Evolutionary conservation across 2,888 invertebrate species (phyloP).

Genomic region (Caenorhabditis wallacei): DNA sequence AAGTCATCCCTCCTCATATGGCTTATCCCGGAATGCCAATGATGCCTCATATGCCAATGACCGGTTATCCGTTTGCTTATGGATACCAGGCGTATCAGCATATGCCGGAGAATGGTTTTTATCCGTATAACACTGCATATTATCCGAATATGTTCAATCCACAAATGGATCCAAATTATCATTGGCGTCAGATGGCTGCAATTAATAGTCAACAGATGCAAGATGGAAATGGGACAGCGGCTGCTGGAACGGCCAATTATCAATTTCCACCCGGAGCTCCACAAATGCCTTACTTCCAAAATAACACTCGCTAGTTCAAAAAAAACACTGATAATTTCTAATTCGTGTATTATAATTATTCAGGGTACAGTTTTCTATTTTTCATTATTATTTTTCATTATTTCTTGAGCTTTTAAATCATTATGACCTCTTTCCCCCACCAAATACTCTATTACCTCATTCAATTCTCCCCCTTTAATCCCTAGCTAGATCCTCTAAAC

Average conservation of each 20-base stretch:
- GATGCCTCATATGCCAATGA: slow-evolving; percentile 24
- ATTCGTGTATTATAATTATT: not conserved
- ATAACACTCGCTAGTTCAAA: slow-evolving; percentile 13
- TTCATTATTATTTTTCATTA: too few relatives aligned
- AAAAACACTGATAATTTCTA: not conserved
- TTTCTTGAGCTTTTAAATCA: not conserved
- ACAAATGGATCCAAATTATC: slow-evolving; percentile 17
- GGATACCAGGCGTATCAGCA: not conserved
- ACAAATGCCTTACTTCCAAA: slow-evolving; percentile 8
- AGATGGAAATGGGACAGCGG: slow-evolving; percentile 3
- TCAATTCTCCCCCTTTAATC: not conserved
- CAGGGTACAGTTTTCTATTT: not conserved
- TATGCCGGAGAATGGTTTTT: slow-evolving; percentile 9
- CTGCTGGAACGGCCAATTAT: not conserved
- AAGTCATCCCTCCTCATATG: not conserved
- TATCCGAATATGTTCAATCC: slow-evolving; percentile 2
- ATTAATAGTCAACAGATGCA: slow-evolving; percentile 11
- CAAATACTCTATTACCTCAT: not conserved
- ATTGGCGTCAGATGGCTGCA: slow-evolving; percentile 1
- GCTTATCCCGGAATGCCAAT: slow-evolving; percentile 5
- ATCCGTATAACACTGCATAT: not conserved
- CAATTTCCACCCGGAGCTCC: slow-evolving; percentile 14
- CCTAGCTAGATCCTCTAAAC: slow-evolving; percentile 15
- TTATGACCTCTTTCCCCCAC: not conserved
- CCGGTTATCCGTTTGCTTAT: slow-evolving; percentile 18